phyloP scores from a whole-genome alignment of 2,113 vertebrate genomes.

The Trochalopteron elliotii region DNA sequence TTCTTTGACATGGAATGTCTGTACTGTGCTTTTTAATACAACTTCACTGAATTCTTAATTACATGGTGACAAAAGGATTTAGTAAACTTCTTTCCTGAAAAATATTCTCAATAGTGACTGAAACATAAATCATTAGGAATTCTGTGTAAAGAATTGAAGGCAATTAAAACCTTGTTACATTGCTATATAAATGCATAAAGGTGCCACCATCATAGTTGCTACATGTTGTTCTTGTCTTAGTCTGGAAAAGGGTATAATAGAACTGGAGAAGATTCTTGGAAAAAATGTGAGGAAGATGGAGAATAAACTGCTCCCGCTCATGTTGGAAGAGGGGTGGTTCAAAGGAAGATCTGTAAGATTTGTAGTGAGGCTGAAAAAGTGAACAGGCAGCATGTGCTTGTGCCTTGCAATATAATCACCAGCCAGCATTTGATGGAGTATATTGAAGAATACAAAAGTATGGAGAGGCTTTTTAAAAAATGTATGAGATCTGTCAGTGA shows the following conservation, averaged over 20 bases:
- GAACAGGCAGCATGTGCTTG: not conserved
- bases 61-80: not conserved
- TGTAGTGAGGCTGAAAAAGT: not conserved
- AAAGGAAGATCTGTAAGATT: not conserved
- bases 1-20: not conserved
- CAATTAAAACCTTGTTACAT: not conserved
- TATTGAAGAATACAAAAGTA: not conserved
- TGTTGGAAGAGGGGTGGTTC: not conserved
- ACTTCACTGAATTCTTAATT: not conserved
- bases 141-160: not conserved
- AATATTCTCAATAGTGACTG: not conserved
- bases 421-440: not conserved
- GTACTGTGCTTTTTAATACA: not conserved
- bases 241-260: not conserved
- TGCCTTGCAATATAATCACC: not conserved
- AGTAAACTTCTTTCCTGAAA: not conserved
- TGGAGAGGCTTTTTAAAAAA: not conserved
- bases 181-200: not conserved
- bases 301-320: not conserved
- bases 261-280: not conserved
- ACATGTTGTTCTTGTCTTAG: not conserved
- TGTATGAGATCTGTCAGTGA: accelerated
- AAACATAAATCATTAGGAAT: not conserved
- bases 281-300: not conserved
- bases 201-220: not conserved